A percentile compares a stretch with the other conserved stretches of the same genome.
phyloP scores from a whole-genome alignment of 2,797 vertebrate species.

The Loriculus beryllinus region DNA sequence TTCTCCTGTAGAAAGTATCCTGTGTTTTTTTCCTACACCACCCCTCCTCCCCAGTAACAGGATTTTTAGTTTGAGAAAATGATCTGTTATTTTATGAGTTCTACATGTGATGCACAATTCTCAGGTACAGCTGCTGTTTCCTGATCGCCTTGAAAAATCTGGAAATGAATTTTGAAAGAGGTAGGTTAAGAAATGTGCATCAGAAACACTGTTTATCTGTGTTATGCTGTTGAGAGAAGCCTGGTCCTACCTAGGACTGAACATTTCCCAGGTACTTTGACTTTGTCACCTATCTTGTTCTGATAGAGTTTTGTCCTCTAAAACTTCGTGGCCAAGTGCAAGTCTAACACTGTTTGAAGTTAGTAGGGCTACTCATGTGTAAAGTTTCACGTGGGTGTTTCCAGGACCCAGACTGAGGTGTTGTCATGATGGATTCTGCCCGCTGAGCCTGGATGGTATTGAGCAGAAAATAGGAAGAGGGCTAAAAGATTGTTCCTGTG shows the following conservation, averaged over 20 bases:
- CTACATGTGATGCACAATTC: background rate
- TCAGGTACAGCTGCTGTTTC: background rate
- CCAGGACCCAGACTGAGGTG: background rate
- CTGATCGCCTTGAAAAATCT: background rate
- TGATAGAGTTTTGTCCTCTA: background rate
- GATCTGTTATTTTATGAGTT: background rate
- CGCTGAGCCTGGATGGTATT: background rate
- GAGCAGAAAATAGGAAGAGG: conserved; percentile 17
- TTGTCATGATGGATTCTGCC: background rate
- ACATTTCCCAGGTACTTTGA: background rate
- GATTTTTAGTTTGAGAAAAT: background rate
- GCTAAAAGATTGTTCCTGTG: conserved; percentile 12
- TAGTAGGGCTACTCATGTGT: background rate
- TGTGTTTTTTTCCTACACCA: background rate
- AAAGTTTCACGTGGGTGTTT: background rate
- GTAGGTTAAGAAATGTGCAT: background rate
- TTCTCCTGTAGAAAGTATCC: accelerated
- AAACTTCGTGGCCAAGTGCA: background rate
- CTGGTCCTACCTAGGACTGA: background rate
- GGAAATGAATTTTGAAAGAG: background rate
- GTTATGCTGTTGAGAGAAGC: background rate
- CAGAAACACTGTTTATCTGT: background rate
- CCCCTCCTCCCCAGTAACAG: background rate
- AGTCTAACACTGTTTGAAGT: background rate
- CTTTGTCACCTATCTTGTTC: background rate